These are phyloP conservation scores for Pristiophorus japonicus DNA, from an alignment of 2,113 vertebrate species.

Conservation along the genomic window DNA sequence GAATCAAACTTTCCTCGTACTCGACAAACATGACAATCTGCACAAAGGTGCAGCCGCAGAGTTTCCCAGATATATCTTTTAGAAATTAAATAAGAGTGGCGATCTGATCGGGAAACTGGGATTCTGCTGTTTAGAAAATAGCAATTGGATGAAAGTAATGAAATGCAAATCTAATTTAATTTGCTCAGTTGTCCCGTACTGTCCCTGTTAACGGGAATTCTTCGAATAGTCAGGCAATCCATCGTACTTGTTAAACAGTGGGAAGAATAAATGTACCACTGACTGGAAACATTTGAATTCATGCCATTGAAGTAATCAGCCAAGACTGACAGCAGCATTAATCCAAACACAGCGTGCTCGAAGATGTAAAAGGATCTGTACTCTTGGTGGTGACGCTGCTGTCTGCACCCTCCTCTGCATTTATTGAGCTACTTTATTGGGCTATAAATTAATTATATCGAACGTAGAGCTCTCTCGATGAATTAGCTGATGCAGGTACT, in stretches of 20 bases:
- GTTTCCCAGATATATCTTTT: not conserved
- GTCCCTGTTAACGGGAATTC: slow-evolving; percentile 6
- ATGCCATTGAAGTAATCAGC: slow-evolving; percentile 24
- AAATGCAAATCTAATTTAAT: not conserved
- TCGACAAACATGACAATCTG: slow-evolving; percentile 1
- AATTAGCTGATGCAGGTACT: not conserved
- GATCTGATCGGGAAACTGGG: not conserved
- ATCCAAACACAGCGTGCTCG: not conserved
- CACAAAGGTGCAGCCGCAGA: too few relatives aligned
- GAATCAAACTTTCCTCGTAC: not conserved
- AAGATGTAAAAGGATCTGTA: not conserved
- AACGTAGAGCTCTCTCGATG: not conserved
- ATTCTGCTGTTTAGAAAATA: not conserved
- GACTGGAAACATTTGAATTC: slow-evolving; percentile 30
- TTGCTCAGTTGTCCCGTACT: not conserved
- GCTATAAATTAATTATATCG: not conserved
- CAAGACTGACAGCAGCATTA: slow-evolving; percentile 28
- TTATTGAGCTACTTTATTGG: not conserved
- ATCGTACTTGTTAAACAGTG: not conserved
- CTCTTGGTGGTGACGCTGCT: not conserved
- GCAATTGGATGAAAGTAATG: not conserved
- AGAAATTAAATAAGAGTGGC: not conserved
- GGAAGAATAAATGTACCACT: not conserved
- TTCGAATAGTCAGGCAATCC: not conserved
- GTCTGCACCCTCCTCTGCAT: not conserved